Conservation (phyloP, 2,113 vertebrate genomes). For the Heptranchias perlo region DNA sequence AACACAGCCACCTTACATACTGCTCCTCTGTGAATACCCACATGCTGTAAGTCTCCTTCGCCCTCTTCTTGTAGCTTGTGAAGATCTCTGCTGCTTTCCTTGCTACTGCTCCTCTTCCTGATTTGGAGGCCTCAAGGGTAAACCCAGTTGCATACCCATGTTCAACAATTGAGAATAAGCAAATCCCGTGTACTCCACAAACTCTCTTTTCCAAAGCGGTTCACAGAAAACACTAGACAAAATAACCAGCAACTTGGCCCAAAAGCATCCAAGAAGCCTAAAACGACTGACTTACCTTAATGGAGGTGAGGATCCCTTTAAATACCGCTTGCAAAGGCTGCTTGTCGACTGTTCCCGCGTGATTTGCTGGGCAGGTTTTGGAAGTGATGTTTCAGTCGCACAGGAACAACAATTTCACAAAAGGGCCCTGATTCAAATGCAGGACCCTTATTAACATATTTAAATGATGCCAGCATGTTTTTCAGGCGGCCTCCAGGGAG, state of each 20-base stretch:
- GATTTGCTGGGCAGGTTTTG: background rate
- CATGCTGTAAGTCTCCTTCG: background rate
- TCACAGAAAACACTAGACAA: background rate
- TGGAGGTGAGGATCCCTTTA: background rate
- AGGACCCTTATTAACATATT: background rate
- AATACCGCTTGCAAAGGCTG: background rate
- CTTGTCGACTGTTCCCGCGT: background rate
- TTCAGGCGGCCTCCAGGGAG: background rate
- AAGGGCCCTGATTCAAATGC: background rate
- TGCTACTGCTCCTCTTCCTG: background rate
- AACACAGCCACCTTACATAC: no score
- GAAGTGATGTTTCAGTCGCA: background rate
- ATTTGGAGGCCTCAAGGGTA: background rate
- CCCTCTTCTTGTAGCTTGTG: background rate
- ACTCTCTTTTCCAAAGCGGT: background rate
- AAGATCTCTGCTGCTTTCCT: background rate
- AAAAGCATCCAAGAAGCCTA: background rate
- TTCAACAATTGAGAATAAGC: background rate
- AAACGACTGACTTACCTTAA: background rate
- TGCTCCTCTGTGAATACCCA: background rate
- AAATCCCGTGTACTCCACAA: background rate
- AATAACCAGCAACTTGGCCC: background rate
- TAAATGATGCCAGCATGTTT: background rate
- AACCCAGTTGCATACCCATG: background rate
- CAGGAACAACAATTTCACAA: background rate